Percentiles rank a stretch among this genome's conserved stretches.
phyloP scores from a whole-genome alignment of 2,888 invertebrate species.

The Nemoura dubitans region DNA sequence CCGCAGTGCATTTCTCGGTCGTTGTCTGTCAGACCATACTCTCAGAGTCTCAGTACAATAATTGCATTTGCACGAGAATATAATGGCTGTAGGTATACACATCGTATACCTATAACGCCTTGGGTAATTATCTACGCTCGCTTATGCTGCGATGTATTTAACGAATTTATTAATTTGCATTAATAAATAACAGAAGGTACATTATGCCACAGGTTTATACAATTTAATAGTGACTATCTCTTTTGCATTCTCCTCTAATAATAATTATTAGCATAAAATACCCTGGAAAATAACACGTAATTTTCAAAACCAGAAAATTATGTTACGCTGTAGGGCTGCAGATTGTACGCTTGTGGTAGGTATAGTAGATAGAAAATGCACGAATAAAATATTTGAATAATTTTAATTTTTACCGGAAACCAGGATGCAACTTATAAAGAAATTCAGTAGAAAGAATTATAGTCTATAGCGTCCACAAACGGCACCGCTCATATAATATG shows the following conservation, averaged over 20 bases:
- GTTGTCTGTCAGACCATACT: neutral
- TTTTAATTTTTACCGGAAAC: neutral
- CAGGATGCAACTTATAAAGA: neutral
- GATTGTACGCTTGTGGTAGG: neutral
- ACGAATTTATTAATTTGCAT: conserved; percentile 8
- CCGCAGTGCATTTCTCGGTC: neutral
- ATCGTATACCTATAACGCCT: neutral
- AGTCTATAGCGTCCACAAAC: neutral
- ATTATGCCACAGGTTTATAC: neutral
- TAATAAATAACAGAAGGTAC: conserved; percentile 1
- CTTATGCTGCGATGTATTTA: conserved; percentile 15
- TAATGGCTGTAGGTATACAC: neutral
- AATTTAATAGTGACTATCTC: neutral
- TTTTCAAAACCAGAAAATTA: neutral
- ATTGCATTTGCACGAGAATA: neutral
- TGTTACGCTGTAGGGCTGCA: neutral
- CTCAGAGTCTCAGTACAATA: neutral
- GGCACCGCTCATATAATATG: too few species aligned
- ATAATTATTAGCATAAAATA: neutral
- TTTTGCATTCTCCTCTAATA: neutral
- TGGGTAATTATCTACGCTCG: neutral
- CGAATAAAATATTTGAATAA: neutral
- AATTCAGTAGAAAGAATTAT: neutral
- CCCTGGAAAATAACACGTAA: neutral
- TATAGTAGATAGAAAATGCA: neutral